Percentiles rank a stretch among this genome's conserved stretches.
These are phyloP conservation scores for Gambusia holbrooki DNA, from an alignment of 2,113 vertebrate species.

Conservation along the genomic window DNA sequence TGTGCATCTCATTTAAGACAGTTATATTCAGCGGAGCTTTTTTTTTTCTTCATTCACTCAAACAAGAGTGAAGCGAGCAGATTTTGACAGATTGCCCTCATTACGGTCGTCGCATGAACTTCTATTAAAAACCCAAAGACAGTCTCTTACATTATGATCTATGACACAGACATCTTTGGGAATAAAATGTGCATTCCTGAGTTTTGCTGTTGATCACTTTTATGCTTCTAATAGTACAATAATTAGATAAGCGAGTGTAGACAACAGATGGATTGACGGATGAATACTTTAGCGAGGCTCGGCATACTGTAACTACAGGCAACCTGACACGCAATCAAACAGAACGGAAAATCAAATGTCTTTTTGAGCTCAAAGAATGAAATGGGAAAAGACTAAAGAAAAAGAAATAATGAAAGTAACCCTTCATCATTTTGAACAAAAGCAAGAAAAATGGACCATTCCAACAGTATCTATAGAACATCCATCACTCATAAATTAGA, in stretches of 20 bases:
- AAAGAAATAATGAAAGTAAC: constrained; percentile 18
- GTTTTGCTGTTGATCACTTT: background rate
- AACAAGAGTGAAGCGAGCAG: constrained; percentile 45
- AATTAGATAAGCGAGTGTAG: background rate
- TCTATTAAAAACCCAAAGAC: constrained; percentile 60
- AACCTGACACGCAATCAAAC: constrained; percentile 25
- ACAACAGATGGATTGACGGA: background rate
- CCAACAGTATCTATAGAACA: constrained; percentile 30
- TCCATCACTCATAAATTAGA: constrained; percentile 54
- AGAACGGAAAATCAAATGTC: constrained; percentile 19
- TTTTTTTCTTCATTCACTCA: constrained; percentile 14
- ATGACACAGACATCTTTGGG: constrained; percentile 35
- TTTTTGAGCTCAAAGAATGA: constrained; percentile 6
- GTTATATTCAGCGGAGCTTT: constrained; percentile 6
- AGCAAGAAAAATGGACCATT: constrained; percentile 48
- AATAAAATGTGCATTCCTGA: constrained; percentile 22
- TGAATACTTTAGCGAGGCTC: background rate
- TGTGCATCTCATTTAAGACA: background rate
- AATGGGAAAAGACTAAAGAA: constrained; percentile 9
- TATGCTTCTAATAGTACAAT: constrained; percentile 13
- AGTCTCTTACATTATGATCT: constrained; percentile 44
- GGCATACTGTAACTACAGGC: background rate
- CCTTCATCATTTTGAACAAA: constrained; percentile 51
- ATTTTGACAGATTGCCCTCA: constrained; percentile 68
- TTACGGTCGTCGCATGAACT: constrained; percentile 56